Evolutionary conservation across 2,797 vertebrate genomes (phyloP), one percentile per base, ranked within the genome.

Genomic region (Dromococcyx pavoninus): DNA sequence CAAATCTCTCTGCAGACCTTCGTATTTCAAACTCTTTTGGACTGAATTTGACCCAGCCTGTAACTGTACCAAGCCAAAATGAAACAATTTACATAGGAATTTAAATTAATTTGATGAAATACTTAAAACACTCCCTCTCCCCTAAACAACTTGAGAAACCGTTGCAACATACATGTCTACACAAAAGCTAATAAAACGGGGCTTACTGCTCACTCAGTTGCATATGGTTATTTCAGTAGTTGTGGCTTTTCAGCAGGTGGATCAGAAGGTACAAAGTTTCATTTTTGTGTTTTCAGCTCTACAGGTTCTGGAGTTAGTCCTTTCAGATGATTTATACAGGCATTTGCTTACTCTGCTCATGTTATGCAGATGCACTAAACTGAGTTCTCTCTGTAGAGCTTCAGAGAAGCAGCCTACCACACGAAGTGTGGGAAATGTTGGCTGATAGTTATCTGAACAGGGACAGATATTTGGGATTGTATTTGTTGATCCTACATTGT

Each of bases 81-180:
- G 7, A 60, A 56, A 33, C 22, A 32, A 12, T 46, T 67, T 51
- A 17, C 19, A 13, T 11, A 11, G 8, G 7, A 12, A 25, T 78
- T 78, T 65, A 43, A 44, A 58, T 46, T 15, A 43, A 10, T 43
- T 64, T 73, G 56, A 37, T 41, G 43, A 51, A 51, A 54, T 10
- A 9, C 8, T 3, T 35, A 77, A 46, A 65, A 33, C 32, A 33
- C 3, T 2, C 27, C 12, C 2, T 7, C 2, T 11, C 4, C 6
- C 5, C 2, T 2, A 9, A 25, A 50, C 6, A 39, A 3, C 51
- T 10, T 72, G 35, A 65, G 43, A 41, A 32, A 30, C 23, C 4
- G 2, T 60, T 62, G 57, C 53, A 67, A 14, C 17, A 25, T 33
- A 5, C 7, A 4, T 3, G 1, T 66, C 56, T 75, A 11, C 6